Evolutionary conservation across 1,140 invertebrate genomes (phyloP).

Genomic region (Scylla paramamosain): DNA sequence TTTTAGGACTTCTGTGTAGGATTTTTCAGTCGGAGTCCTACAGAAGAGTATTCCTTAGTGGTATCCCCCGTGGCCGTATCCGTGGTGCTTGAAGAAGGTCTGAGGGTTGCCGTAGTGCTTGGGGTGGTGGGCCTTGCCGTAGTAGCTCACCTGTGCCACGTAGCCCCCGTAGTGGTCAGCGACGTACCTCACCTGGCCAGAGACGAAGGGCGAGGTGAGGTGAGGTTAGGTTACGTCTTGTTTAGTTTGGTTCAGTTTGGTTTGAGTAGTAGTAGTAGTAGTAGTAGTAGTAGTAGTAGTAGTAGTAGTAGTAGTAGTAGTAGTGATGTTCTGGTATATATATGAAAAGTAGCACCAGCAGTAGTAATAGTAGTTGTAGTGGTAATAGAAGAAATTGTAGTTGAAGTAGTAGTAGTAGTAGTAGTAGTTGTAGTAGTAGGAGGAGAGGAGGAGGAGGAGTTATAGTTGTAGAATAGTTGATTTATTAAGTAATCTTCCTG

Average conservation of each 20-base stretch:
- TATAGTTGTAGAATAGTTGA: no score
- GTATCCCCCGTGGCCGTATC: slow-evolving; percentile 39
- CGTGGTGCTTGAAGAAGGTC: slow-evolving; percentile 40
- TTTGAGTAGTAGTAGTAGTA: slow-evolving; percentile 67
- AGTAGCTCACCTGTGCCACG: slow-evolving; percentile 88
- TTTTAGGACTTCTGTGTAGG: no score
- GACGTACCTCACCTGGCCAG: slow-evolving; percentile 85
- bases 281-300: neutral
- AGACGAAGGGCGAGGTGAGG: neutral
- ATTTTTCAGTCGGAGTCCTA: neutral
- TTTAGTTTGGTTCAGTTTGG: no score
- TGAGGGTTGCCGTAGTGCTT: slow-evolving; percentile 50
- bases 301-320: neutral
- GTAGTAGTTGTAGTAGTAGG: no score
- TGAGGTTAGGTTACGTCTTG: no score
- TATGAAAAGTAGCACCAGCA: neutral
- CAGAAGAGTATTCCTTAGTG: neutral
- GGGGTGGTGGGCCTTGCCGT: slow-evolving; percentile 83
- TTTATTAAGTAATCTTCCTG: no score
- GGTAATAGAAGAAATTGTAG: no score
- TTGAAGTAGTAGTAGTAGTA: no score
- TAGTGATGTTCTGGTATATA: no score
- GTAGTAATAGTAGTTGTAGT: neutral
- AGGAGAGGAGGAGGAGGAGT: no score
- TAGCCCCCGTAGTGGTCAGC: slow-evolving; percentile 90